These are phyloP conservation scores for Drosophila planitibia DNA, from an alignment of 2,888 invertebrate species.

Conservation along the genomic window DNA sequence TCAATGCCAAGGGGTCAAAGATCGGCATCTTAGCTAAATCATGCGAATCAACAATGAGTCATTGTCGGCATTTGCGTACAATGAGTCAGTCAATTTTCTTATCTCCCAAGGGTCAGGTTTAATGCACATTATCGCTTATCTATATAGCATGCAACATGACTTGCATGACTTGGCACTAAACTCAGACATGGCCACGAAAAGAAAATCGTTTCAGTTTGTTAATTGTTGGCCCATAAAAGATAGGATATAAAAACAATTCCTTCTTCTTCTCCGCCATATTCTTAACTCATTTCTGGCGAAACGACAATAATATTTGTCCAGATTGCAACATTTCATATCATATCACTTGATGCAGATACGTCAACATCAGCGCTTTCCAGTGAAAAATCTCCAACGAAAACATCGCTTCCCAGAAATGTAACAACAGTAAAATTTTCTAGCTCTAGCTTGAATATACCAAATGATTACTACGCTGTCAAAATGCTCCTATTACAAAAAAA, in stretches of 20 bases:
- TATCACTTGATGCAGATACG: conserved; percentile 1
- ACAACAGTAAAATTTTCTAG: background rate
- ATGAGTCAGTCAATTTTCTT: background rate
- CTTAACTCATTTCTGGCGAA: background rate
- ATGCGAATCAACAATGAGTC: conserved; percentile 17
- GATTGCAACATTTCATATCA: conserved; percentile 6
- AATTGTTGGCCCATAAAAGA: conserved; percentile 6
- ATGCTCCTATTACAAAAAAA: background rate
- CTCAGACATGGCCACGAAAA: background rate
- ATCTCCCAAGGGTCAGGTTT: conserved; percentile 2
- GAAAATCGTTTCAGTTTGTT: conserved; percentile 10
- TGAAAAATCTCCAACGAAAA: conserved; percentile 11
- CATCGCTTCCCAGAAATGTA: background rate
- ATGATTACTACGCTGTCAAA: background rate
- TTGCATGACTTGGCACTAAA: conserved; percentile 22
- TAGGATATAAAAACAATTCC: background rate
- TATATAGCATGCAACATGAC: conserved; percentile 26
- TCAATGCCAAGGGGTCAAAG: conserved; percentile 15
- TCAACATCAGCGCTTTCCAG: conserved; percentile 9
- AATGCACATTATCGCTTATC: conserved; percentile 15
- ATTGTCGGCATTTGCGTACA: background rate
- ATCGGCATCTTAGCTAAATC: conserved; percentile 19
- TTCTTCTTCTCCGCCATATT: too few species aligned
- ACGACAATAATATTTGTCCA: background rate
- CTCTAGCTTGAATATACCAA: background rate